A percentile compares a stretch with the other conserved stretches of the same genome.
Evolutionary conservation across 2,797 vertebrate genomes (phyloP).

Genomic region (Urocyon cinereoargenteus): DNA sequence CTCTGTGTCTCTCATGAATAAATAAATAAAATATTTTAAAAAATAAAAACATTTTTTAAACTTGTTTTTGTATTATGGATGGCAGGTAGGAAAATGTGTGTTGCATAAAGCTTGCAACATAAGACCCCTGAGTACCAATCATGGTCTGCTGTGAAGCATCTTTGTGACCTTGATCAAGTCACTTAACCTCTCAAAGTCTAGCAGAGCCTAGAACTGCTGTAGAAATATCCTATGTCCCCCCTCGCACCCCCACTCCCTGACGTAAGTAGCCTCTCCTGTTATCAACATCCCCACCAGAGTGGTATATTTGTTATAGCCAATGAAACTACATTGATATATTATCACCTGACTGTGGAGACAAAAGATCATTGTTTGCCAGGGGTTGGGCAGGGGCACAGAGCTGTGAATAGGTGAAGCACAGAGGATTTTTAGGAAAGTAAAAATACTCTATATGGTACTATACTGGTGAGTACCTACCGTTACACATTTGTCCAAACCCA

Average conservation of each 20-base stretch:
- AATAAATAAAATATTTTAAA: too few relatives aligned
- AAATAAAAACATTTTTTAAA: too few relatives aligned
- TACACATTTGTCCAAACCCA: neutral
- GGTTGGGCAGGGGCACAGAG: too few relatives aligned
- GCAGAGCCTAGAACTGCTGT: too few relatives aligned
- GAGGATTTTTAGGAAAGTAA: neutral
- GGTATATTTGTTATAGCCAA: neutral
- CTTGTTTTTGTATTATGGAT: neutral
- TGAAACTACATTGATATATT: neutral
- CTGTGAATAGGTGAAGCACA: neutral
- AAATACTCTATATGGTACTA: neutral
- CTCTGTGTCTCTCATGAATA: too few relatives aligned
- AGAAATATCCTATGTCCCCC: neutral
- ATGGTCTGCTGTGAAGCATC: neutral
- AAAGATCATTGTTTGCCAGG: neutral
- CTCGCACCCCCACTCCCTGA: rapidly evolving
- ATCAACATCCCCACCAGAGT: too few relatives aligned
- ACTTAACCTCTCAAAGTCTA: neutral
- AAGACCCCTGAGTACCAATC: neutral
- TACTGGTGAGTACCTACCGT: neutral
- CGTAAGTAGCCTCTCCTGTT: neutral
- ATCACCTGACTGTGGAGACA: neutral
- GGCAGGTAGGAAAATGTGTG: neutral
- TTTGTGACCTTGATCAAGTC: neutral
- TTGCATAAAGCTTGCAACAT: neutral